phyloP scores from a whole-genome alignment of 2,113 vertebrate species.

The Leptodactylus fuscus region DNA sequence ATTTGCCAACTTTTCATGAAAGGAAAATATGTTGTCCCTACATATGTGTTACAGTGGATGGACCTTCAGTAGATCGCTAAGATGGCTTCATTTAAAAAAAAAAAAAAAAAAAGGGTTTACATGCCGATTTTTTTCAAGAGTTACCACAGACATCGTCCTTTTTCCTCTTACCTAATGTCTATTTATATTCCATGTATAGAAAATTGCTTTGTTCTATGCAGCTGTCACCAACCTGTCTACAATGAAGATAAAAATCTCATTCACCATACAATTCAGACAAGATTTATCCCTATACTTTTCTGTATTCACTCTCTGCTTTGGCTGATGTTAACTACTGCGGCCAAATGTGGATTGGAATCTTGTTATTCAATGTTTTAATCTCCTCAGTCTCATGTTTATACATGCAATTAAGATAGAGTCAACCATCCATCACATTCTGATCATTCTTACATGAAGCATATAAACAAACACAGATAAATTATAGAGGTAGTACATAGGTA shows the following conservation, averaged over 20 bases:
- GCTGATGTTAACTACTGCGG: neutral
- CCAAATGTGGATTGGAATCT: conserved; percentile 38
- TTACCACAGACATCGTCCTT: too few relatives aligned
- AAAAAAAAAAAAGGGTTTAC: too few relatives aligned
- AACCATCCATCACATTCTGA: conserved; percentile 48
- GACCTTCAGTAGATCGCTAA: too few relatives aligned
- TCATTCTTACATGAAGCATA: conserved; percentile 44
- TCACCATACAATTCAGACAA: conserved; percentile 1
- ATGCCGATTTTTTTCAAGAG: too few relatives aligned
- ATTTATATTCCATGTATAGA: too few relatives aligned
- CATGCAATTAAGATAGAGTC: conserved; percentile 15
- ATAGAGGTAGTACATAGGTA: neutral
- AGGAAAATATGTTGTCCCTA: too few relatives aligned
- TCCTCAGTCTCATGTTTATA: conserved; percentile 59
- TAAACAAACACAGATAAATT: conserved; percentile 17
- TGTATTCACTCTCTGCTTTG: neutral
- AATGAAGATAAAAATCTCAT: neutral
- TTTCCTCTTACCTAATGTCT: too few relatives aligned
- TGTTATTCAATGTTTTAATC: conserved; percentile 35
- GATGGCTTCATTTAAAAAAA: too few relatives aligned
- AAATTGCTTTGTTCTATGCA: neutral
- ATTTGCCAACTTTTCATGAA: too few relatives aligned
- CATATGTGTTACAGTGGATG: too few relatives aligned
- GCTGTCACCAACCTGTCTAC: neutral
- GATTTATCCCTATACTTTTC: neutral